Conservation (phyloP, 2,113 vertebrate species). For the Callionymus lyra region DNA sequence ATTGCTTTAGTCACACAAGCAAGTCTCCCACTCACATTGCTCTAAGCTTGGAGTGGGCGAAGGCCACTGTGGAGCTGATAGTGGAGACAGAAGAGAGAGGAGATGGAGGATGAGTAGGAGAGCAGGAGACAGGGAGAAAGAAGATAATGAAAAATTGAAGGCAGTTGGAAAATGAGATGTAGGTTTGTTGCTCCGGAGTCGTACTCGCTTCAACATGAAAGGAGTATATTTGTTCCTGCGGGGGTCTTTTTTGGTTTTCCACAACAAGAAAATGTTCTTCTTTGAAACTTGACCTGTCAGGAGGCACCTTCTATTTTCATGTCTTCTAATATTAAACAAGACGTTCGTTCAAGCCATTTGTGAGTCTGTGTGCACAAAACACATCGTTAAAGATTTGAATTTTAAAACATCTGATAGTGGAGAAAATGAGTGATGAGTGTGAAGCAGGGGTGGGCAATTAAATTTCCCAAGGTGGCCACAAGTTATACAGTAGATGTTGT, state of each 20-base stretch:
- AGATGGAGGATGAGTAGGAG: constrained; percentile 55
- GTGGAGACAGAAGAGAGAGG: constrained; percentile 54
- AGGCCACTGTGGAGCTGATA: constrained; percentile 65
- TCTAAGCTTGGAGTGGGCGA: constrained; percentile 69
- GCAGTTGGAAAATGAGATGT: constrained; percentile 57
- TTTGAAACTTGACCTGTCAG: constrained; percentile 4
- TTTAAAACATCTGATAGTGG: no score
- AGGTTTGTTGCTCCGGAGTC: constrained; percentile 46
- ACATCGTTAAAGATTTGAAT: no score
- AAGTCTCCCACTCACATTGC: constrained; percentile 63
- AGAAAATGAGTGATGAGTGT: no score
- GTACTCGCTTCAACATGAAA: constrained; percentile 21
- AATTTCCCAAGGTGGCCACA: no score
- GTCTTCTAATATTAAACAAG: no score
- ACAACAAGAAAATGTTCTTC: constrained; percentile 1
- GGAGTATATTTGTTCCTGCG: constrained; percentile 26
- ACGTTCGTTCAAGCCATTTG: no score
- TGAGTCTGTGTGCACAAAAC: no score
- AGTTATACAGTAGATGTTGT: no score
- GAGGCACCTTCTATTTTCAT: no score
- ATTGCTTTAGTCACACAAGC: constrained; percentile 64
- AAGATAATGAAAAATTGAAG: constrained; percentile 61
- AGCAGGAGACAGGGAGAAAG: constrained; percentile 54
- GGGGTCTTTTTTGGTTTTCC: constrained; percentile 10
- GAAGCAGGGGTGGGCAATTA: no score